These are phyloP conservation scores for Irena cyanogastra DNA, from an alignment of 2,113 vertebrate genomes.

Conservation along the genomic window DNA sequence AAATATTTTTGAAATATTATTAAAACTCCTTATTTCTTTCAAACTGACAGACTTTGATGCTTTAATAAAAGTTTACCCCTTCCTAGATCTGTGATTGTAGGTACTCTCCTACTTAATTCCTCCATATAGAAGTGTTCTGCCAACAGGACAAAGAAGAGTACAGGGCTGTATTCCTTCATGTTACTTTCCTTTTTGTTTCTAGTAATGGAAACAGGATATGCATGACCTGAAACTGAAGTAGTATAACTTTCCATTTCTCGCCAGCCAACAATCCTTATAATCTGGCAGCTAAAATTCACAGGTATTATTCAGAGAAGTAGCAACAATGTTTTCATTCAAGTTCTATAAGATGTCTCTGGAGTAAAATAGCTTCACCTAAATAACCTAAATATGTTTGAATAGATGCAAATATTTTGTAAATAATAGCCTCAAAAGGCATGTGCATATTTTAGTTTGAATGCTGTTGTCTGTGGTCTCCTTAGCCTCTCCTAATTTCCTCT, in stretches of 20 bases:
- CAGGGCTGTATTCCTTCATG: not conserved
- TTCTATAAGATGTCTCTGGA: not conserved
- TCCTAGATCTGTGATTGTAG: not conserved
- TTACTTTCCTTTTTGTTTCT: not conserved
- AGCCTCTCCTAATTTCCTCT: not conserved
- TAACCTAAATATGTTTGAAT: not conserved
- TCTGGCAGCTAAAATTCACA: not conserved
- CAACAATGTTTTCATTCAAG: not conserved
- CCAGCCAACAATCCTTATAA: not conserved
- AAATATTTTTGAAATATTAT: not conserved
- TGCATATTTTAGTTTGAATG: not conserved
- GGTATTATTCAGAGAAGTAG: not conserved
- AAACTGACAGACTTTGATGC: not conserved
- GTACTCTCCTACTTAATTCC: not conserved
- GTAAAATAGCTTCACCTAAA: not conserved
- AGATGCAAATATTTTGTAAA: not conserved
- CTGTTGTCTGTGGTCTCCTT: not conserved
- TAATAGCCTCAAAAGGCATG: not conserved
- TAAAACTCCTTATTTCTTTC: not conserved
- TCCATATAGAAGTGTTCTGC: not conserved
- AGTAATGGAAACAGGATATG: not conserved
- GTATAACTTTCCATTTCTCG: not conserved
- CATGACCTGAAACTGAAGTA: not conserved
- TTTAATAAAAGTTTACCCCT: not conserved
- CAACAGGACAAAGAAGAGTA: not conserved